Conservation (phyloP, 2,888 invertebrate species). For the Drosophila multiciliata region DNA sequence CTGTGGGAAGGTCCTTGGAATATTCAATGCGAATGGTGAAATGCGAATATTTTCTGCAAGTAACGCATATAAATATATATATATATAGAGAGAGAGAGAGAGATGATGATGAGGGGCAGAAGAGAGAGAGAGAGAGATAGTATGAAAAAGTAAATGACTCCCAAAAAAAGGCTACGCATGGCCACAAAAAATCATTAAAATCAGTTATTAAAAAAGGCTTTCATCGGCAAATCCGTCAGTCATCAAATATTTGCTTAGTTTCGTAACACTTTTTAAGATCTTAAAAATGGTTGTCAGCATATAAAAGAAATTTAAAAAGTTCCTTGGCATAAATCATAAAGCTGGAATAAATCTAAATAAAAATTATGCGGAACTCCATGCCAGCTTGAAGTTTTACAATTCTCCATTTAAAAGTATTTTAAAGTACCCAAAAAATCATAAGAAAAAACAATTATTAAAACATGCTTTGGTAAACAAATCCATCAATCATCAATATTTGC, state of each 20-base stretch:
- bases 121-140: not conserved
- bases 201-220: not conserved
- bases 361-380: too few relatives aligned
- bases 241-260: not conserved
- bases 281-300: not conserved
- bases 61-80: slow-evolving; percentile 7
- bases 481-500: not conserved
- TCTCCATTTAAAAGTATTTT: too few relatives aligned
- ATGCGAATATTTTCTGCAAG: slow-evolving; percentile 12
- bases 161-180: not conserved
- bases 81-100: too few relatives aligned
- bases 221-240: not conserved
- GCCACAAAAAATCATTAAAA: not conserved
- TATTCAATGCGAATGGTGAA: slow-evolving; percentile 50
- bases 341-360: not conserved
- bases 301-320: not conserved
- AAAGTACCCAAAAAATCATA: too few relatives aligned
- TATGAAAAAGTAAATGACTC: not conserved
- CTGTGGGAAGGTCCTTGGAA: slow-evolving; percentile 56
- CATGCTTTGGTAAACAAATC: not conserved
- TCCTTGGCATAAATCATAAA: not conserved
- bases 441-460: too few relatives aligned
- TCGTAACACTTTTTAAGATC: not conserved
- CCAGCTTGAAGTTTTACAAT: too few relatives aligned
- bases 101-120: not conserved